Percentiles rank a stretch among this genome's conserved stretches.
These are phyloP conservation scores for Epinotia ramella DNA, from an alignment of 2,888 invertebrate genomes.

Conservation along the genomic window DNA sequence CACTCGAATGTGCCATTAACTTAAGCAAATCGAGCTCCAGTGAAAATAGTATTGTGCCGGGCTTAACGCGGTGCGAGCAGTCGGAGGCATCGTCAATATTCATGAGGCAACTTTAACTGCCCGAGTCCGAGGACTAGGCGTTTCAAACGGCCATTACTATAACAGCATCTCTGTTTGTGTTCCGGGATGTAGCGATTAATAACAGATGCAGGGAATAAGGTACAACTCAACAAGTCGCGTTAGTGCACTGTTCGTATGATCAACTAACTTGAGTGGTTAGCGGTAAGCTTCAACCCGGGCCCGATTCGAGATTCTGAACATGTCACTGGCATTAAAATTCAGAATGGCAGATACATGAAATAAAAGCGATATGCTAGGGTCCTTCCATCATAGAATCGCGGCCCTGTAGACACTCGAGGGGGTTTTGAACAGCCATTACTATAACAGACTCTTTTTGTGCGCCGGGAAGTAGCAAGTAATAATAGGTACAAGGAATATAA, in stretches of 20 bases:
- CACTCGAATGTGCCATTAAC: conserved; percentile 39
- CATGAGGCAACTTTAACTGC: conserved; percentile 72
- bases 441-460: conserved; percentile 59
- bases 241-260: conserved; percentile 1
- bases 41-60: conserved; percentile 47
- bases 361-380: no score
- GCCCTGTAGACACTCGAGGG: conserved; percentile 41
- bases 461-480: conserved; percentile 28
- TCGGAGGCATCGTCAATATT: conserved; percentile 72
- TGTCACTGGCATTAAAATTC: no score
- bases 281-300: no score
- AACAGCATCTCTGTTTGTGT: conserved; percentile 58
- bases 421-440: conserved; percentile 69
- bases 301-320: no score
- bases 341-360: no score
- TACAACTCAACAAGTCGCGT: conserved; percentile 8
- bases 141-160: conserved; percentile 68
- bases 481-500: conserved; percentile 1
- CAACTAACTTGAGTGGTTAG: not conserved
- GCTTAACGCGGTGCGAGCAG: conserved; percentile 45
- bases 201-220: conserved; percentile 7
- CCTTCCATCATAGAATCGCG: no score
- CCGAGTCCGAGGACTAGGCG: conserved; percentile 59
- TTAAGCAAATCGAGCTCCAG: conserved; percentile 46
- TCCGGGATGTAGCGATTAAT: conserved; percentile 32